A percentile compares a stretch with the other conserved stretches of the same genome.
phyloP scores from a whole-genome alignment of 2,888 invertebrate genomes.

The Athalia cordata region DNA sequence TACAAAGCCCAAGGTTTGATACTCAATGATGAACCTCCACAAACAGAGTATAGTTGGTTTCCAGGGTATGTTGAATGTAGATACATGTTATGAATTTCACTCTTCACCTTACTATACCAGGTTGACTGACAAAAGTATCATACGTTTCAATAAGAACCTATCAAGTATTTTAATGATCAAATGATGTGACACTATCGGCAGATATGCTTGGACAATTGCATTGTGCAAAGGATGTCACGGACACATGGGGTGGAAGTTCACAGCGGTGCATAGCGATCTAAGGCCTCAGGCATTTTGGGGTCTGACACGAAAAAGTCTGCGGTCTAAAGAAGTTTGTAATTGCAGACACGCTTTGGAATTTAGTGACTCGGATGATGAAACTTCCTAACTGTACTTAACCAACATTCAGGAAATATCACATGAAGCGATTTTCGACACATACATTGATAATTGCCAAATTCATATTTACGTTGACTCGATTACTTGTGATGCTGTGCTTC shows the following conservation, averaged over 20 bases:
- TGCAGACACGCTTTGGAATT: slow-evolving; percentile 27
- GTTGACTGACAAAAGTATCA: no score
- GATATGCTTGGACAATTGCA: slow-evolving; percentile 88
- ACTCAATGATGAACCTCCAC: slow-evolving; percentile 76
- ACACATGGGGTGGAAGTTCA: slow-evolving; percentile 90
- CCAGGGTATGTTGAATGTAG: slow-evolving; percentile 79
- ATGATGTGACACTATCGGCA: slow-evolving; percentile 60
- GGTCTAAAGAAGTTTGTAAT: slow-evolving; percentile 50
- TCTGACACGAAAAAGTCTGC: slow-evolving; percentile 77
- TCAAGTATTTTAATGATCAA: background rate
- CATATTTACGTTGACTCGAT: no score
- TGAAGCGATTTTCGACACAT: no score
- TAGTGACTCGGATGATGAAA: background rate
- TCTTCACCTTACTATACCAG: no score
- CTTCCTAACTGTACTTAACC: slow-evolving; percentile 11
- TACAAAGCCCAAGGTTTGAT: slow-evolving; percentile 75
- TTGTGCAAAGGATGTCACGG: slow-evolving; percentile 80
- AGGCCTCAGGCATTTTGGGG: slow-evolving; percentile 84
- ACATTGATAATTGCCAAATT: no score
- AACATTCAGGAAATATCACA: no score
- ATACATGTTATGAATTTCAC: no score
- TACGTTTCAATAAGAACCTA: background rate
- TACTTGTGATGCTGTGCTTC: no score
- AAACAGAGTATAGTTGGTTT: slow-evolving; percentile 89
- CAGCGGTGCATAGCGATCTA: slow-evolving; percentile 78